Conservation (phyloP, 2,888 invertebrate genomes). For the Temnothorax unifasciatus region DNA sequence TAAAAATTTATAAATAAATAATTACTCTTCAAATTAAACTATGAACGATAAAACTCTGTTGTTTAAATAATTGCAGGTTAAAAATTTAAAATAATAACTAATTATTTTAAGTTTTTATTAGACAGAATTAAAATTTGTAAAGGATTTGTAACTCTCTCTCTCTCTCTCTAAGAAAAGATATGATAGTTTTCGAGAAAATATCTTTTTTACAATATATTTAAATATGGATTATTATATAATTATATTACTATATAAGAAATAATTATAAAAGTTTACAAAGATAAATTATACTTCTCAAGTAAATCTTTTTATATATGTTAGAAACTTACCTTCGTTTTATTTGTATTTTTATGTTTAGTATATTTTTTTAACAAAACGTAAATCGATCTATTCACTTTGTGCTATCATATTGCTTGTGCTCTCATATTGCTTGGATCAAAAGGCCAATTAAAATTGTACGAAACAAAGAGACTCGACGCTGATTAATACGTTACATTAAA, state of each 20-base stretch:
- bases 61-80: too few species aligned
- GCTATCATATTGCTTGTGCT: neutral
- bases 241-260: neutral
- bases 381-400: neutral
- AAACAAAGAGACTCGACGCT: neutral
- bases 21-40: neutral
- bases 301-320: neutral
- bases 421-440: neutral
- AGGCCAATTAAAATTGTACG: neutral
- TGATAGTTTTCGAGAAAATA: neutral
- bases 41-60: too few species aligned
- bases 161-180: too few species aligned
- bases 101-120: neutral
- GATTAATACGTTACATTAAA: conserved; percentile 21
- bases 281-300: neutral
- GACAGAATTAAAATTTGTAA: too few species aligned
- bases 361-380: neutral
- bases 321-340: neutral
- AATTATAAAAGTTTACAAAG: neutral
- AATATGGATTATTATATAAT: neutral
- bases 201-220: neutral
- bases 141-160: too few species aligned
- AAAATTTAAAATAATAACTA: neutral
- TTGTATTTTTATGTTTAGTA: neutral
- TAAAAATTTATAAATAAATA: neutral